Base-by-base conservation (phyloP, 2,113 vertebrate genomes). In the Cebidichthys violaceus region DNA sequence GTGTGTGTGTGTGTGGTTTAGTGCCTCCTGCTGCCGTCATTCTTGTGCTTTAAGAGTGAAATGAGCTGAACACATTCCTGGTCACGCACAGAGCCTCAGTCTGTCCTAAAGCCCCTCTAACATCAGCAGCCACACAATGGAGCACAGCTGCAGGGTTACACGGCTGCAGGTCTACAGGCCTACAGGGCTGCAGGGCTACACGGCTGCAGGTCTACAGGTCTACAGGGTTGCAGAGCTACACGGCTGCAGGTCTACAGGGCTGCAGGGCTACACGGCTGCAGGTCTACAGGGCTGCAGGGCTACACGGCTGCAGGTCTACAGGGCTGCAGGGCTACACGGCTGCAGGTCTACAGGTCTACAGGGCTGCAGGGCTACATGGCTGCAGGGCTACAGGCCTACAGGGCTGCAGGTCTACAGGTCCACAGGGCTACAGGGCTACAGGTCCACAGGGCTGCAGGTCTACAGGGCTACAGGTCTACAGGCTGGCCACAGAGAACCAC, bases 21-120 rank as follows among this genome's bases (percentile, higher is more conserved):
- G 60, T 52, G 74, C 83, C 81, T 90, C 88, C 86, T 84, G 80
- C 75, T 89, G 83, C 78, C 81, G 80, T 88, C 87, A 82, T 87
- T 81, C 80, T 86, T 55, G 70, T 71, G 83, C 70, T 86, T 76
- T 76, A 75, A 78, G 83, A 79, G 75, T 67, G 78, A 88, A 94
- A 94, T 93, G 90, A 91, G 90, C 86, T 86, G 59, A 91, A 83
- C 81, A 73, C 86, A 94, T 93, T 93, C 81, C 37, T 68, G 80
- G 91, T 94, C 93, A 94, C 90, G 93, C 73, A 78, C 87, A 17
- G 54, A 82, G 85, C 77, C 65, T 64, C 80, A 33, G 65, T 47
- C 52, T 59, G 66, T 82, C 79, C 79, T 55, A 75, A 70, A 70
- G 59, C 75, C 69, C 20, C 80, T 71, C 80, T 83, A 70, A 79